Evolutionary conservation across 2,888 invertebrate genomes (phyloP).

Genomic region (Hyles lineata): DNA sequence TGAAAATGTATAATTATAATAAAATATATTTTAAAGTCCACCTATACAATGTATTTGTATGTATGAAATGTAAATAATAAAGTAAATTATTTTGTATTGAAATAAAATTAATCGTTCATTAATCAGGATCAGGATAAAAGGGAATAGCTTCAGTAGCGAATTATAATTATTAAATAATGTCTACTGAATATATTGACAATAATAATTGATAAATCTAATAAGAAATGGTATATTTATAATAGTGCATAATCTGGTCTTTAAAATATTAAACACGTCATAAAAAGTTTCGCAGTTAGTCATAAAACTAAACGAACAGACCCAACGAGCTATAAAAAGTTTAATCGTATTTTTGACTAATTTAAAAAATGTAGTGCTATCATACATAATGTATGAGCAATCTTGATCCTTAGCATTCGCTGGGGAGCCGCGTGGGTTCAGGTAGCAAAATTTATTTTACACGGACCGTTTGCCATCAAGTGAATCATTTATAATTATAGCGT

Average conservation of each 20-base stretch:
- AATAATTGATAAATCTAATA: too few relatives aligned
- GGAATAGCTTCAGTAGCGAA: too few relatives aligned
- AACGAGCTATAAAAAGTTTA: neutral
- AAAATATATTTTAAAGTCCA: too few relatives aligned
- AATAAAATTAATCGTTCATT: too few relatives aligned
- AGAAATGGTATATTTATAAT: too few relatives aligned
- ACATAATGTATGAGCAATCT: constrained; percentile 2
- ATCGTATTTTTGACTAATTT: constrained; percentile 10
- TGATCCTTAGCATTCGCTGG: constrained; percentile 11
- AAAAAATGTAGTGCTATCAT: constrained; percentile 10
- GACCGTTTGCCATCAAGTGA: neutral
- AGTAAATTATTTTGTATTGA: too few relatives aligned
- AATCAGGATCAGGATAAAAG: too few relatives aligned
- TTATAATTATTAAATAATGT: too few relatives aligned
- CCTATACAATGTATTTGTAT: too few relatives aligned
- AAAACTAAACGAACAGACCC: neutral
- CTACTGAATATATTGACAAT: too few relatives aligned
- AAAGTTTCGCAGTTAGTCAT: neutral
- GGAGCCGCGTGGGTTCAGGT: constrained; percentile 1
- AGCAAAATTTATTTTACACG: constrained; percentile 17
- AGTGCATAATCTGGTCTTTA: neutral
- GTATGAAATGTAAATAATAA: too few relatives aligned
- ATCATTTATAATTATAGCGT: constrained; percentile 6
- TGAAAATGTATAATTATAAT: too few relatives aligned
- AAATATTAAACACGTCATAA: neutral